Base-by-base conservation (phyloP, 2,888 invertebrate genomes). In the Dromius quadrimaculatus region DNA sequence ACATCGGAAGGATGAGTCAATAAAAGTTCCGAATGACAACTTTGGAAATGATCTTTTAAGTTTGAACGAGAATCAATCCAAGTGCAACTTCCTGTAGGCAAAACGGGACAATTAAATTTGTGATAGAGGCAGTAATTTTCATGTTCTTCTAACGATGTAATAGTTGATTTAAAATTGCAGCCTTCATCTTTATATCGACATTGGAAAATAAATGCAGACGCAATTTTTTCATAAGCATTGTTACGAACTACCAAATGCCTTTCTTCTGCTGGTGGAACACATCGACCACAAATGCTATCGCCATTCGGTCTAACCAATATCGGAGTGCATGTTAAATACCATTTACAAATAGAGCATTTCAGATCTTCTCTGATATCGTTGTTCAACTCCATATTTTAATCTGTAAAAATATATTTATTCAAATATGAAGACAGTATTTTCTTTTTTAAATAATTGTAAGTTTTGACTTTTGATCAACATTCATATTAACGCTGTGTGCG, bases 151-250 rank as follows among this genome's bases (percentile, higher is more conserved):
- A 62, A 1, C 0, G 17, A 11, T n/a, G 41, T 3, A 5, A 62
- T 41, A 0, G 17, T 0, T n/a, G 19, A 20, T n/a, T 13, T 38
- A 36, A 15, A 15, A 4, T 11, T 11, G 23, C 62, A 62, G 4
- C 62, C 62, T 1, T 36, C 41, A n/a, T 22, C 9, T 9, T 38
- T 20, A 22, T 41, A 62, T 2, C 38, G 20, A 13, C 62, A 62
- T 22, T 15, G 38, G 15, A 62, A 62, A 9, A 36, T 11, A 5
- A 34, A 36, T 9, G 11, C 38, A 4, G 62, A 62, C 2, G 41
- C 62, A 8, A 62, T n/a, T n/a, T 38, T 36, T 41, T 62, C 62
- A 20, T 41, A 62, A n/a, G 62, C 62, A 5, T 54, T 34, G 34
- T 54, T 54, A 5, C 54, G 28, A 6, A 62, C 23, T 5, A 13